Base-by-base conservation (phyloP, 2,888 invertebrate genomes). In the Cactoblastis cactorum region DNA sequence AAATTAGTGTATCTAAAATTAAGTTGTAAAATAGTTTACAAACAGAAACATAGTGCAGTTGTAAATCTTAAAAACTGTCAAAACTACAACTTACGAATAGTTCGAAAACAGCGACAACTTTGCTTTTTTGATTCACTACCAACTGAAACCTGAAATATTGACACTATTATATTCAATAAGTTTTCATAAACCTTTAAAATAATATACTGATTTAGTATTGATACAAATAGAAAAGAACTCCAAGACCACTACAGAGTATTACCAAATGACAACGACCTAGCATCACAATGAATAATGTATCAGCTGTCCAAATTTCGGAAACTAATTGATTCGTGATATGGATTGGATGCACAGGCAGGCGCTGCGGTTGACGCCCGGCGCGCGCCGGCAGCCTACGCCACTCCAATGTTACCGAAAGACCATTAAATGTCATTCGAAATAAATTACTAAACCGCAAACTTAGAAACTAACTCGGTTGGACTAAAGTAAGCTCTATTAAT, bases 291-390 rank as follows among this genome's bases (percentile, higher is more conserved):
- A 70, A 68, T 68, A 63, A 67, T 66, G 57, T 64, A 66, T 57
- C 58, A 53, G 57, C 51, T 54, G 49, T 52, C 59, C 54, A 54
- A 59, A 46, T 46, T 34, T 34, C 41, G 33, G 34, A 35, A 35
- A 69, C 60, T 68, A 69, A 67, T 69, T 69, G 67, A 66, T 69
- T 69, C 55, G 58, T 58, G 61, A 62, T 63, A 61, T 59, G 53
- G 53, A 51, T 50, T 54, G 58, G 57, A 59, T 53, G 55, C 53
- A 53, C 49, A 52, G 53, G 38, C 24, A 28, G 28, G 46, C 33
- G 45, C 14, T 35, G 46, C 35, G 46, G 35, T 35, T 14, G 14
- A 24, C 9, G 6, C 35, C 11, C 35, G 15, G 11, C 15, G 24
- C 22, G 22, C 15, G 12, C 8, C 12, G 14, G 28, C n/a, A n/a